Conservation (phyloP, 1,140 invertebrate species). For the Drosophila ercepeae region DNA sequence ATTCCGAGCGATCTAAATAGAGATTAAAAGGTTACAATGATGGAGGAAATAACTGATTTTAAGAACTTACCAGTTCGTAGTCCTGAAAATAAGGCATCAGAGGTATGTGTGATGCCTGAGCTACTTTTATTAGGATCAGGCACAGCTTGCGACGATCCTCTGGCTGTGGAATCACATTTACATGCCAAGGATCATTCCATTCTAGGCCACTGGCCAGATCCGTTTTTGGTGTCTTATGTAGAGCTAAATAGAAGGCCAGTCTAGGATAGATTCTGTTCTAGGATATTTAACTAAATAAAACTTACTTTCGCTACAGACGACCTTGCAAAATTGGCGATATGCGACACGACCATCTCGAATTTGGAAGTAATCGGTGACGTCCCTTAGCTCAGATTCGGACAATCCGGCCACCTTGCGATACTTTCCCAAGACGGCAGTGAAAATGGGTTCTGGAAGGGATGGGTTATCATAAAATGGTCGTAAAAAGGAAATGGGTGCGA, state of each 20-base stretch:
- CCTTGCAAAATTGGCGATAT: slow-evolving; percentile 89
- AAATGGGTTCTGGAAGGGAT: slow-evolving; percentile 87
- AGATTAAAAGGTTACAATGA: neutral
- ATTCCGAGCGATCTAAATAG: slow-evolving; percentile 87
- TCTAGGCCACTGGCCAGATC: slow-evolving; percentile 85
- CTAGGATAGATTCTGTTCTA: neutral
- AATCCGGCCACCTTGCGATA: slow-evolving; percentile 87
- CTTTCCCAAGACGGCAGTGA: slow-evolving; percentile 87
- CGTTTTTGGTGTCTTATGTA: slow-evolving; percentile 84
- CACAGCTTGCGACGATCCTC: slow-evolving; percentile 87
- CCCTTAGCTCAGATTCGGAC: slow-evolving; percentile 88
- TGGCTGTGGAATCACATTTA: slow-evolving; percentile 86
- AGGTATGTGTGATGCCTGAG: slow-evolving; percentile 85
- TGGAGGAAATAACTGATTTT: neutral
- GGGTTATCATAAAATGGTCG: slow-evolving; percentile 50
- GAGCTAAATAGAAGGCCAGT: slow-evolving; percentile 10
- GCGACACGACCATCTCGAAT: slow-evolving; percentile 89
- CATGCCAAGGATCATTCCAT: slow-evolving; percentile 87
- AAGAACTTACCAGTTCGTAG: slow-evolving; percentile 87
- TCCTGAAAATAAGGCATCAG: slow-evolving; percentile 90
- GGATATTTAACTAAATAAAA: too few species aligned
- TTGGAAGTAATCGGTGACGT: slow-evolving; percentile 89
- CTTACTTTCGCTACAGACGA: slow-evolving; percentile 87
- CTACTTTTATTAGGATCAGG: slow-evolving; percentile 88
- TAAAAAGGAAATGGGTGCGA: slow-evolving; percentile 28